Percentiles rank a stretch among this genome's conserved stretches.
Conservation (phyloP, 2,888 invertebrate species). For the Lepas anatifera region DNA sequence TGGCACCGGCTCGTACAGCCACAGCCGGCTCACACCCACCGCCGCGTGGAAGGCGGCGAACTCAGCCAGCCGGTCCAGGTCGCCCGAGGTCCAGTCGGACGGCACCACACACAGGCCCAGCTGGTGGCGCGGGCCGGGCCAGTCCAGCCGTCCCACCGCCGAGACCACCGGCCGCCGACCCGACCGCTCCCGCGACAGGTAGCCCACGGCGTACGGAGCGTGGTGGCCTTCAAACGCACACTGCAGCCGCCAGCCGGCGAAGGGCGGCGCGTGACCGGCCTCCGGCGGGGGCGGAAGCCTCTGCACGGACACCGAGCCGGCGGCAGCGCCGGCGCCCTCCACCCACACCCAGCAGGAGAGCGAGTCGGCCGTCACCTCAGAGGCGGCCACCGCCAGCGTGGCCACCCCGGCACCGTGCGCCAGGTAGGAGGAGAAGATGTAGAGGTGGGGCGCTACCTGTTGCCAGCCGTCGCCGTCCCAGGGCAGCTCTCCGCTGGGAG, state of each 20-base stretch:
- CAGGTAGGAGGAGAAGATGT: neutral
- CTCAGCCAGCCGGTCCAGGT: constrained; percentile 7
- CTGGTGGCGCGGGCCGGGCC: neutral
- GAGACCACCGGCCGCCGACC: neutral
- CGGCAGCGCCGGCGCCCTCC: neutral
- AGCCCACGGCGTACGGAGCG: neutral
- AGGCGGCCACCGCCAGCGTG: neutral
- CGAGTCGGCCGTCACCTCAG: neutral
- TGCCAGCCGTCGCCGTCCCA: constrained; percentile 7
- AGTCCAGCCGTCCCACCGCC: neutral
- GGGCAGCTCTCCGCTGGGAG: neutral
- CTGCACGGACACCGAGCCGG: neutral
- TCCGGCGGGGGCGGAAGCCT: neutral
- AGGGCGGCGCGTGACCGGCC: neutral
- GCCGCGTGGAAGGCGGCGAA: constrained; percentile 7
- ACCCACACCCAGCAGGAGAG: constrained; percentile 7
- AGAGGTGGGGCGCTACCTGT: neutral
- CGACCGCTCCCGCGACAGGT: neutral
- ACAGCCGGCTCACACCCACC: neutral
- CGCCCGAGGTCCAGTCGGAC: neutral
- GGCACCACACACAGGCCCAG: neutral
- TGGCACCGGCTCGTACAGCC: neutral
- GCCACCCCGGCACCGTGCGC: neutral
- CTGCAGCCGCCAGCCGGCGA: constrained; percentile 2
- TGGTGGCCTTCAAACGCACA: neutral